phyloP scores from a whole-genome alignment of 2,888 invertebrate genomes.

The Himalopsyche japonica region DNA sequence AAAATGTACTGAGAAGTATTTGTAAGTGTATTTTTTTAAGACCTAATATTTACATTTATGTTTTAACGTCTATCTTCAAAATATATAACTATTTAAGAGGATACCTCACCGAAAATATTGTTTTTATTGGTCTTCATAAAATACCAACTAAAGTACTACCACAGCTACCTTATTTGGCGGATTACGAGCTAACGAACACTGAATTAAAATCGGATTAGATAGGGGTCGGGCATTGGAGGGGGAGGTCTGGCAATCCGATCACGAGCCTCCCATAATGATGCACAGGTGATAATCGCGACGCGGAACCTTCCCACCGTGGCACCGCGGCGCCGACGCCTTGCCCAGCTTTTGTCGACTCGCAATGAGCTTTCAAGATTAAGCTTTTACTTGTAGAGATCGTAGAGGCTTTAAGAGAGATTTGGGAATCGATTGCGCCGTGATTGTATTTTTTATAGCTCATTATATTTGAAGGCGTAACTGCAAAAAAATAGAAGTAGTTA shows the following conservation, averaged over 20 bases:
- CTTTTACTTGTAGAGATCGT: neutral
- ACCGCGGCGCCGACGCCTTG: neutral
- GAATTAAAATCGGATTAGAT: neutral
- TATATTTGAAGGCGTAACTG: neutral
- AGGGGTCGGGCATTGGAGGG: neutral
- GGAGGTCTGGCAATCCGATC: neutral
- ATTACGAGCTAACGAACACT: neutral
- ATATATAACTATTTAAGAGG: no score
- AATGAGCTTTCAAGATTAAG: neutral
- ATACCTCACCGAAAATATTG: neutral
- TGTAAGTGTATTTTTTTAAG: no score
- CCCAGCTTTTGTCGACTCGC: neutral
- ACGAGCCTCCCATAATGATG: conserved; percentile 1
- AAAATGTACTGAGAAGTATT: no score
- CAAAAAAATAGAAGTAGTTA: neutral
- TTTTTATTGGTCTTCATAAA: neutral
- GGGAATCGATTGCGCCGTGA: neutral
- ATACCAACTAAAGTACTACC: neutral
- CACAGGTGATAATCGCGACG: conserved; percentile 1
- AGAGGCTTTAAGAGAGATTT: neutral
- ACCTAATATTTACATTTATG: no score
- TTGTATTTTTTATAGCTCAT: neutral
- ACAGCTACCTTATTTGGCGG: neutral
- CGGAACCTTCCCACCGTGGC: neutral
- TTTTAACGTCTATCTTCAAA: no score